Conservation (phyloP, 2,113 vertebrate genomes). For the Callospermophilus lateralis region DNA sequence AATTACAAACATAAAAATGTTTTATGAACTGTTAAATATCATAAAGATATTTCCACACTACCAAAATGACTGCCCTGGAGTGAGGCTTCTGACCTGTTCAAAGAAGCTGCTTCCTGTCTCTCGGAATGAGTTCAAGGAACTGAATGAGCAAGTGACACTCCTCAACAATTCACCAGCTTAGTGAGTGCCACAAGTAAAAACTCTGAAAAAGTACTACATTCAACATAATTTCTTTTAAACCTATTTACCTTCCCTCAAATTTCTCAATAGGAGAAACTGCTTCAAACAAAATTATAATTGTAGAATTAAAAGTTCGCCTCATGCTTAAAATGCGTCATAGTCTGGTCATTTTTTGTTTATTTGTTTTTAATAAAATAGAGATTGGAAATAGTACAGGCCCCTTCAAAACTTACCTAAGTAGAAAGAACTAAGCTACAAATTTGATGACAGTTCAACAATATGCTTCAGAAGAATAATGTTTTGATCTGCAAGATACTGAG, state of each 20-base stretch:
- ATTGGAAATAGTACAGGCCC: not conserved
- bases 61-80: not conserved
- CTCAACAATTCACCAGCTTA: not conserved
- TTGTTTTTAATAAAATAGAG: conserved; percentile 25
- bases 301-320: conserved; percentile 30
- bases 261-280: not conserved
- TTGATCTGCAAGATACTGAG: not conserved
- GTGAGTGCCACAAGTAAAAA: not conserved
- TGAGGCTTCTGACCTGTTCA: not conserved
- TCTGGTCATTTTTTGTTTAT: not conserved
- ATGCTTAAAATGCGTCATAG: not conserved
- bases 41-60: not conserved
- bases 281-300: not conserved
- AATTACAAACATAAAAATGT: not conserved
- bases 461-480: not conserved
- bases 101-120: not conserved
- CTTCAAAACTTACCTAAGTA: not conserved
- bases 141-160: not conserved
- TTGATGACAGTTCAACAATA: not conserved
- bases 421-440: not conserved
- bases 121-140: conserved; percentile 13
- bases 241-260: conserved; percentile 14
- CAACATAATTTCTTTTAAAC: conserved; percentile 9
- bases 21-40: not conserved
- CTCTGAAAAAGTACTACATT: not conserved